Percentiles rank a stretch among this genome's conserved stretches.
Conservation (phyloP, 2,888 invertebrate genomes). For the Lissocephala sabroskyi region DNA sequence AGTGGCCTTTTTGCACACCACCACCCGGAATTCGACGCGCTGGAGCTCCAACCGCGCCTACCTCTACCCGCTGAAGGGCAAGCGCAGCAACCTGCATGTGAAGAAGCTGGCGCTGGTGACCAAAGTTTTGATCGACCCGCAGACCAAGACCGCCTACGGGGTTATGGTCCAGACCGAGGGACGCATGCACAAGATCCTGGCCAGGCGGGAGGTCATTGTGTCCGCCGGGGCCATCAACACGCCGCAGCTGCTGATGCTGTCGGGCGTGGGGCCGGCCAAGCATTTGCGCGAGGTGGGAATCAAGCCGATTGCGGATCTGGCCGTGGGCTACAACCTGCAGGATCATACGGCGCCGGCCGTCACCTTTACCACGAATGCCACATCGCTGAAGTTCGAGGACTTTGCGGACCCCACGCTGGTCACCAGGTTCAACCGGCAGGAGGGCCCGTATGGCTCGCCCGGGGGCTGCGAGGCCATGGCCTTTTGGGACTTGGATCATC, state of each 20-base stretch:
- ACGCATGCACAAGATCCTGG: constrained; percentile 72
- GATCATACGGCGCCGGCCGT: constrained; percentile 80
- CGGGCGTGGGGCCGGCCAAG: constrained; percentile 78
- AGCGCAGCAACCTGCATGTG: constrained; percentile 76
- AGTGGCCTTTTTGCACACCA: constrained; percentile 78
- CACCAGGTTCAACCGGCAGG: constrained; percentile 60
- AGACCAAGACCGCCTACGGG: constrained; percentile 74
- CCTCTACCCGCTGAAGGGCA: constrained; percentile 74
- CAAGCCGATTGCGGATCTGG: constrained; percentile 75
- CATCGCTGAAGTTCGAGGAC: constrained; percentile 68
- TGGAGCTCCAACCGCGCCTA: constrained; percentile 77
- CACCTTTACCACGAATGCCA: constrained; percentile 76
- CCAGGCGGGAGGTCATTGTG: constrained; percentile 80
- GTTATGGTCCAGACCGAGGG: constrained; percentile 74
- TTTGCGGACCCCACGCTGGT: constrained; percentile 64
- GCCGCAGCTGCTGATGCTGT: constrained; percentile 85
- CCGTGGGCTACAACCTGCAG: constrained; percentile 78
- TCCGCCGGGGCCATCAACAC: constrained; percentile 84
- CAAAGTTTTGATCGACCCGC: constrained; percentile 74
- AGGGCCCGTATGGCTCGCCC: constrained; percentile 74
- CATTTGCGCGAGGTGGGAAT: constrained; percentile 75
- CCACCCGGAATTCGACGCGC: constrained; percentile 76
- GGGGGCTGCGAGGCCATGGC: constrained; percentile 79
- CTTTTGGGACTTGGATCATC: constrained; percentile 77
- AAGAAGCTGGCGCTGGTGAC: constrained; percentile 75